These are phyloP conservation scores for Plumapathes pennacea DNA, from an alignment of 92 coral and sea anemone genomes.

Conservation along the genomic window DNA sequence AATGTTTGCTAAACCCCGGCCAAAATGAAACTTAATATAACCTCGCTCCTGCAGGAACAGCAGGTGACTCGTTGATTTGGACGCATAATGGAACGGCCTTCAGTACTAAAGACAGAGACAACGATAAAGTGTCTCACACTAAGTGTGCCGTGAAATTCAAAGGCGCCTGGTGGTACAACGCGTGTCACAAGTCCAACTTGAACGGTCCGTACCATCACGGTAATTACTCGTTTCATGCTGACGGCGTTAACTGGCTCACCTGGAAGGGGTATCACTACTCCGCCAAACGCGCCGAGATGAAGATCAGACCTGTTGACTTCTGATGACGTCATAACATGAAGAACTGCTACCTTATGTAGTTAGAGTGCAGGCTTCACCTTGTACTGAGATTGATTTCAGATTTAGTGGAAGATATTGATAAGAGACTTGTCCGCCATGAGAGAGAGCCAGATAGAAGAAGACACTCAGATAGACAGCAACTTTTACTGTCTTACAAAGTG, in stretches of 20 bases:
- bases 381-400: no score
- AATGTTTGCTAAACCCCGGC: no score
- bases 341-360: no score
- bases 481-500: no score
- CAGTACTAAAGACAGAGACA: slow-evolving; percentile 20
- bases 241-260: slow-evolving; percentile 30
- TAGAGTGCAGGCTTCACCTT: no score
- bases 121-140: neutral
- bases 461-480: no score
- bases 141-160: slow-evolving; percentile 19
- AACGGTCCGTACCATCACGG: slow-evolving; percentile 43
- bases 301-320: slow-evolving; percentile 13
- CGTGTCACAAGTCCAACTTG: slow-evolving; percentile 25
- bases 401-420: no score
- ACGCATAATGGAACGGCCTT: slow-evolving; percentile 1
- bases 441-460: no score
- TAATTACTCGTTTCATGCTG: slow-evolving; percentile 19
- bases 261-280: slow-evolving; percentile 53
- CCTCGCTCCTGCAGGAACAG: no score
- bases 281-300: slow-evolving; percentile 43
- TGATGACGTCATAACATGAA: no score
- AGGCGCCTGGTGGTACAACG: slow-evolving; percentile 35
- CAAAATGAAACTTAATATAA: no score
- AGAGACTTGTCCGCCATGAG: no score
- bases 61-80: slow-evolving; percentile 20